These are phyloP conservation scores for Pseudomyrmex pallidus DNA, from an alignment of 1,140 invertebrate genomes.

Conservation along the genomic window DNA sequence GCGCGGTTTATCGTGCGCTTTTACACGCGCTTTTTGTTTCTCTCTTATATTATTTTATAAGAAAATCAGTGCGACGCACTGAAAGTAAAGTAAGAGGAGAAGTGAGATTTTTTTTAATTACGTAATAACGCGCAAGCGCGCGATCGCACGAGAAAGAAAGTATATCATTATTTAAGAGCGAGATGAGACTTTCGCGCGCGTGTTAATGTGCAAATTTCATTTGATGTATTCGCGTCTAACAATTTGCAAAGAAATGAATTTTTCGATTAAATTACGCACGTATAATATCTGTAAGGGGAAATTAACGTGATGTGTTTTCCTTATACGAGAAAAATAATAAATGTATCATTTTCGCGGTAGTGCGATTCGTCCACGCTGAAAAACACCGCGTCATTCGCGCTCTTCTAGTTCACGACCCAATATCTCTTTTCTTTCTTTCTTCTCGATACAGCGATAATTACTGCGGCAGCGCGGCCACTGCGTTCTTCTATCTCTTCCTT, in stretches of 20 bases:
- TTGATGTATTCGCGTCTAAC: no score
- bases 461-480: neutral
- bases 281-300: neutral
- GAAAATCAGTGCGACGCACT: neutral
- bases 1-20: neutral
- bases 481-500: neutral
- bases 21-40: neutral
- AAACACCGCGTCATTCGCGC: neutral
- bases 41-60: neutral
- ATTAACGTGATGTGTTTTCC: neutral
- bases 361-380: no score
- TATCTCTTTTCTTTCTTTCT: neutral
- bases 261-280: neutral
- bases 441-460: slow-evolving; percentile 7
- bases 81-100: neutral
- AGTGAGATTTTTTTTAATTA: no score
- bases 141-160: no score
- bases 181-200: neutral
- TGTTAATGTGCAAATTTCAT: no score
- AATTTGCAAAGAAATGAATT: no score
- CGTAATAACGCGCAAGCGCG: no score
- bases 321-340: slow-evolving; percentile 1
- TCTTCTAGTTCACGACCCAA: neutral
- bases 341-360: neutral
- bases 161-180: no score